Base-by-base conservation (phyloP, 2,888 invertebrate genomes). In the Hedychridium roseum region DNA sequence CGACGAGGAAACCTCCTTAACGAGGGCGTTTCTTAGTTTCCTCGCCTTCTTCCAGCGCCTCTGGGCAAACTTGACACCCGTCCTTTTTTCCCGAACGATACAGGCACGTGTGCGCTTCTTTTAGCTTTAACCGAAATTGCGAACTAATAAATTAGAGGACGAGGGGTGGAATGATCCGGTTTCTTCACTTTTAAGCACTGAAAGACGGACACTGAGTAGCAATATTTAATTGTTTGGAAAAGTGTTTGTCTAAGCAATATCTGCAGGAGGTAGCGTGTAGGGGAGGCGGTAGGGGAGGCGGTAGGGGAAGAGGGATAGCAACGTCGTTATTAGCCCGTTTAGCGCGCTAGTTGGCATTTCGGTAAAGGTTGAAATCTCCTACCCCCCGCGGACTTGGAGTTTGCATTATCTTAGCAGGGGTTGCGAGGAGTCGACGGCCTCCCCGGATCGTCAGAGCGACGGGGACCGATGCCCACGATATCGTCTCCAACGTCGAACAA, bases 291-390 rank as follows among this genome's bases (percentile, higher is more conserved):
- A n/a, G 41, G 20, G 45, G 16, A 15, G 17, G 36, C 18, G 15
- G 31, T n/a, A 31, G 43, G 38, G 21, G 15, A 26, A 37, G 34
- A 26, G 49, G 37, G 38, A n/a, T n/a, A 37, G 38, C 34, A n/a
- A 37, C 50, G 57, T 49, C 60, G 64, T 65, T 71, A 71, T 71
- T 73, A 73, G 70, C 66, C 68, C 57, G 61, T 70, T 72, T 66
- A 71, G 58, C 63, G 63, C 54, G 61, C 70, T 59, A 66, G 53
- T 66, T 73, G 72, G 70, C 72, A 74, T 76, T 73, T 73, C 63
- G 69, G 54, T 66, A 71, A 73, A 73, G 71, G 74, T 73, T 57
- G 62, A 70, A 68, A 68, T 65, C 59, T 63, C 53, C 59, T 56
- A 51, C 63, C 57, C 34, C 58, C 54, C 46, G 54, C 44, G 31